phyloP scores from a whole-genome alignment of 2,113 vertebrate genomes.

The Tragulus kanchil region DNA sequence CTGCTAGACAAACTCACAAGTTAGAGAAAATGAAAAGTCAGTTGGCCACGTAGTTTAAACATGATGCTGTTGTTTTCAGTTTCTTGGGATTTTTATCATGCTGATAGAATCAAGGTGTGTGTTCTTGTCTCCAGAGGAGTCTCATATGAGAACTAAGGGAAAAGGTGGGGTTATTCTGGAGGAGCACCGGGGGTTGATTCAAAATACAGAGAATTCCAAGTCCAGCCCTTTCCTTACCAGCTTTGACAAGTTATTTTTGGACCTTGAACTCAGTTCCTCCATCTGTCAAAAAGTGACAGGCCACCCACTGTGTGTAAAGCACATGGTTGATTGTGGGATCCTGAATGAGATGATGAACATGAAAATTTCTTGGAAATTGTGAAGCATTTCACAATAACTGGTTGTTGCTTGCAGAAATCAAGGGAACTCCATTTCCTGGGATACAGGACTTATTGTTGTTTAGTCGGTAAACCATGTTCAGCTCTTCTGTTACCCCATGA shows the following conservation, averaged over 20 bases:
- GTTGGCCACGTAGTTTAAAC: background rate
- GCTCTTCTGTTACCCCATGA: background rate
- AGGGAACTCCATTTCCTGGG: background rate
- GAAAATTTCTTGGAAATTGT: background rate
- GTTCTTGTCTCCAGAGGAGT: background rate
- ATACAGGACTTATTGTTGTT: background rate
- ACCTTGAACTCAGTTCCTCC: background rate
- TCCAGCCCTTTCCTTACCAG: background rate
- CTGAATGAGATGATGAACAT: background rate
- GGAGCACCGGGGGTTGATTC: background rate
- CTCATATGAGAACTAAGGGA: background rate
- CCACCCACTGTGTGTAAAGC: background rate
- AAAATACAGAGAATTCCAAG: background rate
- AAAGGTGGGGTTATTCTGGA: background rate
- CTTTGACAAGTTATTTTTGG: slow-evolving; percentile 27
- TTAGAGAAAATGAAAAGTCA: slow-evolving; percentile 11
- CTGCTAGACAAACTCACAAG: background rate
- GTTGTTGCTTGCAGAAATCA: slow-evolving; percentile 26
- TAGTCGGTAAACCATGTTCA: background rate
- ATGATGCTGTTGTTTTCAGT: background rate
- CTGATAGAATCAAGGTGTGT: background rate
- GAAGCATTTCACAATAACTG: slow-evolving; percentile 15
- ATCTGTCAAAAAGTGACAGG: background rate
- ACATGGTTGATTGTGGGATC: background rate
- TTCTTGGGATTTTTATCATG: background rate